phyloP scores from a whole-genome alignment of 2,888 invertebrate genomes.

The Thera obeliscata region DNA sequence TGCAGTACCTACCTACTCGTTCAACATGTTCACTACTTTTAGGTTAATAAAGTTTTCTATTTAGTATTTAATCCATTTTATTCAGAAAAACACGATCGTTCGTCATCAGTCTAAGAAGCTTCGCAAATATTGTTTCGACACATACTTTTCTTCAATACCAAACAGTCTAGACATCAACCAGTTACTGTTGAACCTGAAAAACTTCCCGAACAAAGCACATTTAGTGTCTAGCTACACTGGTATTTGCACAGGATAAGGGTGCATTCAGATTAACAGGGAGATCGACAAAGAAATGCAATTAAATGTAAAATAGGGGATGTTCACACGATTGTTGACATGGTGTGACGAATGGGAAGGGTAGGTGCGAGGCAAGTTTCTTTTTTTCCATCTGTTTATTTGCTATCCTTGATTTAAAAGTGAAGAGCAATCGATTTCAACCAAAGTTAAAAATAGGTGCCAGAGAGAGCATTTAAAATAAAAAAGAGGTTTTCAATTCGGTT shows the following conservation, averaged over 20 bases:
- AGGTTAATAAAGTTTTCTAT: too few species aligned
- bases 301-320: conserved; percentile 83
- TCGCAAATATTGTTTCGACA: conserved; percentile 72
- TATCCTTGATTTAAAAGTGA: conserved; percentile 40
- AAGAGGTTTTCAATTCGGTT: too few species aligned
- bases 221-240: conserved; percentile 15
- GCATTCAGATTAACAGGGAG: conserved; percentile 80
- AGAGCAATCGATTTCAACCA: conserved; percentile 2
- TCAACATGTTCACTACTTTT: too few species aligned
- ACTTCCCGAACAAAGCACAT: not conserved
- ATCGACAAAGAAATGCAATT: conserved; percentile 84
- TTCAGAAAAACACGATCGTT: conserved; percentile 35
- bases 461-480: too few species aligned
- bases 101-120: conserved; percentile 70
- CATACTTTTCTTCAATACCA: conserved; percentile 74
- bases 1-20: too few species aligned
- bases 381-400: conserved; percentile 57
- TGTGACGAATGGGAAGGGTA: conserved; percentile 75
- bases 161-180: conserved; percentile 70
- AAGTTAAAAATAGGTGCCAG: too few species aligned
- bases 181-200: conserved; percentile 45
- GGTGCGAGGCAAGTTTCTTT: conserved; percentile 58
- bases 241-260: conserved; percentile 62
- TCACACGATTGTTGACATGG: conserved; percentile 79
- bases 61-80: conserved; percentile 1